Conservation (phyloP, 2,888 invertebrate genomes). For the Limenitis camilla region DNA sequence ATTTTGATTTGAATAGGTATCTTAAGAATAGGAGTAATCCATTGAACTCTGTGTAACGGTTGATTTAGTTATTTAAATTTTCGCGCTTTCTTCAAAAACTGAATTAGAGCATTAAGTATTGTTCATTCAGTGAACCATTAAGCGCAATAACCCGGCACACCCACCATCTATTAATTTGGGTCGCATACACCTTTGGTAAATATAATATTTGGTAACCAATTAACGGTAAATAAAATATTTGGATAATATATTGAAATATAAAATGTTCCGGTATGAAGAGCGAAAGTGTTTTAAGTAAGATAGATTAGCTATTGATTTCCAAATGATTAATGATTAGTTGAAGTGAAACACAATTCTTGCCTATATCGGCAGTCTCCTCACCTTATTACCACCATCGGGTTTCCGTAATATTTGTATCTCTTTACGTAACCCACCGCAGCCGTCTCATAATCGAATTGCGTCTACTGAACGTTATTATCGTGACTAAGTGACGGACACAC, state of each 20-base stretch:
- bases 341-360: conserved; percentile 30
- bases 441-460: conserved; percentile 25
- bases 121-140: conserved; percentile 22
- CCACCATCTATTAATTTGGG: conserved; percentile 14
- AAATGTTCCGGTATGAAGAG: conserved; percentile 1
- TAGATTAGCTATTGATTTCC: conserved; percentile 22
- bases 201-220: conserved; percentile 13
- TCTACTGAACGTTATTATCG: conserved; percentile 20
- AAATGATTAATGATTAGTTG: conserved; percentile 28
- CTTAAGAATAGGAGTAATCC: too few species aligned
- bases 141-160: conserved; percentile 24
- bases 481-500: conserved; percentile 44
- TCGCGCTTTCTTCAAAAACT: conserved; percentile 34
- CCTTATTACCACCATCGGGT: conserved; percentile 28
- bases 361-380: conserved; percentile 29
- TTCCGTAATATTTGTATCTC: conserved; percentile 44
- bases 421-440: conserved; percentile 39
- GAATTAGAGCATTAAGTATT: conserved; percentile 25
- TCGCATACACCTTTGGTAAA: conserved; percentile 6
- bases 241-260: not conserved
- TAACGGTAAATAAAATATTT: conserved; percentile 6
- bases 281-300: conserved; percentile 19
- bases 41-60: too few species aligned
- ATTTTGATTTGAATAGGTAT: too few species aligned
- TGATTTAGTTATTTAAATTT: conserved; percentile 31